phyloP scores from a whole-genome alignment of 2,888 invertebrate species.

The Mythimna albipuncta region DNA sequence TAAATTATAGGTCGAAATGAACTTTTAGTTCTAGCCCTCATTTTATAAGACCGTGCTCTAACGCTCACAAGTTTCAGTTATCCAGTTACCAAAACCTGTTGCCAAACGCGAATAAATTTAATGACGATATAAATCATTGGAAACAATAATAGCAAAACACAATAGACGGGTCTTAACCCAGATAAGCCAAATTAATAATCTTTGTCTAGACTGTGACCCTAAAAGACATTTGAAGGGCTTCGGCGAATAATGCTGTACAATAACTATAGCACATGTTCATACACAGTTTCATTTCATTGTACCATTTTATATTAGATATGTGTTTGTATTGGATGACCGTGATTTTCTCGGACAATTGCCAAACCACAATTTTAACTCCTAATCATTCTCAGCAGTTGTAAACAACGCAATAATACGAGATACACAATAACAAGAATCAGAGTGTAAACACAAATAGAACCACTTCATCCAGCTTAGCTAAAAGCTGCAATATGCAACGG shows the following conservation, averaged over 20 bases:
- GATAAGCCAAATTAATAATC: constrained; percentile 10
- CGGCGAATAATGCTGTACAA: not conserved
- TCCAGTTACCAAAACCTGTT: too few relatives aligned
- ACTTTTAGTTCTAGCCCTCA: not conserved
- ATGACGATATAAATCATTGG: constrained; percentile 3
- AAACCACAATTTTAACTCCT: not conserved
- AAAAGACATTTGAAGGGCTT: constrained; percentile 15
- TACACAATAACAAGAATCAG: constrained; percentile 23
- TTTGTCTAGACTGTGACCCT: constrained; percentile 31
- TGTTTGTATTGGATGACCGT: not conserved
- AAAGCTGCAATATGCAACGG: constrained; percentile 37
- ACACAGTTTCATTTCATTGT: too few relatives aligned
- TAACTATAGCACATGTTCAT: not conserved
- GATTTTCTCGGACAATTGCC: constrained; percentile 32
- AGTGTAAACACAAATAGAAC: constrained; percentile 44
- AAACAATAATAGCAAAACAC: constrained; percentile 7
- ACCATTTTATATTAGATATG: not conserved
- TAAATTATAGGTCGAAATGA: not conserved
- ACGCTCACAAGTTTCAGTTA: not conserved
- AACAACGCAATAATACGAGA: constrained; percentile 40
- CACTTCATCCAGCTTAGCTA: constrained; percentile 21
- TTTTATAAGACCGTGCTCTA: not conserved
- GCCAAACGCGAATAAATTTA: not conserved
- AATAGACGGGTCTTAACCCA: not conserved
- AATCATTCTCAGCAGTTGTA: constrained; percentile 12